Percentiles rank a stretch among this genome's conserved stretches.
These are phyloP conservation scores for Andrena haemorrhoa DNA, from an alignment of 2,888 invertebrate species.

Conservation along the genomic window DNA sequence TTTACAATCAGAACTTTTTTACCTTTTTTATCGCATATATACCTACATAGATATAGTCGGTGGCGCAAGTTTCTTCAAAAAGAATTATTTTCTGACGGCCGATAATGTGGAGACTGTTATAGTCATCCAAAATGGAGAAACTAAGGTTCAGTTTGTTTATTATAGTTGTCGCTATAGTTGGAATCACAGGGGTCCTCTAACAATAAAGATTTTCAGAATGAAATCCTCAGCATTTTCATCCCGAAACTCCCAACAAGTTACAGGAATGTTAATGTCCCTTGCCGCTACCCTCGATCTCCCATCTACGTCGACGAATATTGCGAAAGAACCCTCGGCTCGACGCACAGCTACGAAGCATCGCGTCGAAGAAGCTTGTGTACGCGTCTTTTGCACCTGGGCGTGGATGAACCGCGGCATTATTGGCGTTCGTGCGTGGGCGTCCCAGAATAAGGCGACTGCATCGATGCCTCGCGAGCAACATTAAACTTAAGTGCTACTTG, in stretches of 20 bases:
- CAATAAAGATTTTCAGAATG: no score
- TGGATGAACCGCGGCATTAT: slow-evolving; percentile 70
- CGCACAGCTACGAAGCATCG: not conserved
- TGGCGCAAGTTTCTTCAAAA: no score
- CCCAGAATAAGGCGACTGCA: slow-evolving; percentile 57
- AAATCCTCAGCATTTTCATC: no score
- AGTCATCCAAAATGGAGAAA: no score
- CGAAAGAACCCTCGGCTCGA: slow-evolving; percentile 62
- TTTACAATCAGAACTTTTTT: no score
- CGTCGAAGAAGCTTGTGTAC: slow-evolving; percentile 48
- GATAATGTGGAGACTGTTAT: no score
- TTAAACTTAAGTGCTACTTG: slow-evolving; percentile 80
- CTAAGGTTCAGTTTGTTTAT: no score
- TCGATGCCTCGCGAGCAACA: slow-evolving; percentile 12
- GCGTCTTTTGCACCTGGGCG: slow-evolving; percentile 69
- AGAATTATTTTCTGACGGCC: no score
- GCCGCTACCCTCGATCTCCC: slow-evolving; percentile 4
- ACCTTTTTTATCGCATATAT: no score
- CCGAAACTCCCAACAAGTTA: slow-evolving; percentile 44
- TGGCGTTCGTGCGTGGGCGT: slow-evolving; percentile 51
- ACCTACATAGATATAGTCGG: no score
- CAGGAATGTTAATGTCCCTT: slow-evolving; percentile 51
- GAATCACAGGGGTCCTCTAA: no score
- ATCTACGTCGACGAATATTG: slow-evolving; percentile 48
- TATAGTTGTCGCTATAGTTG: no score